Base-by-base conservation (phyloP, 1,140 invertebrate species). In the Drosophila willistoni region DNA sequence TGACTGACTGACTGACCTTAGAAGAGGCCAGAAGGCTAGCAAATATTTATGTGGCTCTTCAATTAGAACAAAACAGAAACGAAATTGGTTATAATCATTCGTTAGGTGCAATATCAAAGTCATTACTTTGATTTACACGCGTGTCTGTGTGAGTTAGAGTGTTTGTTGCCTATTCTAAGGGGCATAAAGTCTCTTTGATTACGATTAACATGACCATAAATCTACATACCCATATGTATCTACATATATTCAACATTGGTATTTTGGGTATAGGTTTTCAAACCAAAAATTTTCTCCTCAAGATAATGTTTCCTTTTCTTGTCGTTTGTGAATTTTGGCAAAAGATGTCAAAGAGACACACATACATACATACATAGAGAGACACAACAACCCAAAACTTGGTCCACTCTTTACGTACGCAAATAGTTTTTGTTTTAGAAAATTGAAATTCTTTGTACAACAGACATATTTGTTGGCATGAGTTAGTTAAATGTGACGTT, bases 381-480 rank as follows among this genome's bases (percentile, higher is more conserved):
- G 25, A 25, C 4, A 25, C 2, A 25, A 25, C 2, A 29, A 55
- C 75, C 68, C 78, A 81, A 77, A 77, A 80, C 60, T 36, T 36
- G 73, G 73, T 80, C 77, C 81, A 84, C 84, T 84, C 44, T 66
- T 74, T 69, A 29, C 29, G 76, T 79, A 79, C 76, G 68, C 76
- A 79, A 81, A 86, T 86, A 86, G 80, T 81, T 79, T 81, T 69
- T 81, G 78, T 86, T 86, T 51, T 79, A 29, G 78, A 77, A 73
- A 72, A 80, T 79, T 86, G 71, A 80, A 86, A 81, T 73, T 81
- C 69, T 29, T 70, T 57, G 64, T 61, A 73, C 39, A 25, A 7
- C 34, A 39, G 60, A 47, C 68, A 51, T 57, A 67, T 68, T 70
- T 76, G 54, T 68, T 76, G 76, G 68, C 76, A 79, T 65, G 76